phyloP scores from a whole-genome alignment of 2,113 vertebrate species.

The Oryzias melastigma region DNA sequence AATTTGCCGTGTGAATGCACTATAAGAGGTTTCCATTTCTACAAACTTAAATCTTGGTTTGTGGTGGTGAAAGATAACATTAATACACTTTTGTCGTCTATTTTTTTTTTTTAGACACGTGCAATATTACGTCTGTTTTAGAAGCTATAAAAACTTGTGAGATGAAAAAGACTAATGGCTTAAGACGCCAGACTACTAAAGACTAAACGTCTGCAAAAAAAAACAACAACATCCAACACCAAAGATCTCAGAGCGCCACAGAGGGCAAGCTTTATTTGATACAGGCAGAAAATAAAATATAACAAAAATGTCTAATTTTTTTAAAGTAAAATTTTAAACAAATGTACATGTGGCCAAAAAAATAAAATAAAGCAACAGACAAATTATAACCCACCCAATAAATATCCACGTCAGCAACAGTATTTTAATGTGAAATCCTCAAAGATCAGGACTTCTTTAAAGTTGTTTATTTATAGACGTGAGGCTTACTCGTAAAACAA shows the following conservation, averaged over 20 bases:
- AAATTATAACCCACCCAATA: slow-evolving; percentile 62
- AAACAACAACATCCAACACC: slow-evolving; percentile 5
- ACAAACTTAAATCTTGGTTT: no score
- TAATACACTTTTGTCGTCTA: no score
- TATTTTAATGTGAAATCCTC: slow-evolving; percentile 62
- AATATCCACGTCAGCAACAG: slow-evolving; percentile 78
- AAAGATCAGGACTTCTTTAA: slow-evolving; percentile 22
- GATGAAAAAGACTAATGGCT: no score
- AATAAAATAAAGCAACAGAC: slow-evolving; percentile 45
- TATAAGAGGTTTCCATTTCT: no score
- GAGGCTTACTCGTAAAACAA: slow-evolving; percentile 71
- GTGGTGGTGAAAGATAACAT: no score
- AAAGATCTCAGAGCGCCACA: slow-evolving; percentile 50
- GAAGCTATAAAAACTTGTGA: no score
- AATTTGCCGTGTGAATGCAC: no score
- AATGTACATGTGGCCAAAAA: slow-evolving; percentile 61
- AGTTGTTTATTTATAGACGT: slow-evolving; percentile 71
- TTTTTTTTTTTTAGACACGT: no score
- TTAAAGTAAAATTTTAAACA: slow-evolving; percentile 64
- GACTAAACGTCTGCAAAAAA: not conserved
- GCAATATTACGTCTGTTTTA: no score
- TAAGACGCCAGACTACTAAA: no score
- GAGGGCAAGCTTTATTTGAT: slow-evolving; percentile 79
- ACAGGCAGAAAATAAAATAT: slow-evolving; percentile 42
- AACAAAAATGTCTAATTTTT: slow-evolving; percentile 32